Conservation (phyloP, 2,797 vertebrate genomes). For the Microctenopoma steveboyesi region DNA sequence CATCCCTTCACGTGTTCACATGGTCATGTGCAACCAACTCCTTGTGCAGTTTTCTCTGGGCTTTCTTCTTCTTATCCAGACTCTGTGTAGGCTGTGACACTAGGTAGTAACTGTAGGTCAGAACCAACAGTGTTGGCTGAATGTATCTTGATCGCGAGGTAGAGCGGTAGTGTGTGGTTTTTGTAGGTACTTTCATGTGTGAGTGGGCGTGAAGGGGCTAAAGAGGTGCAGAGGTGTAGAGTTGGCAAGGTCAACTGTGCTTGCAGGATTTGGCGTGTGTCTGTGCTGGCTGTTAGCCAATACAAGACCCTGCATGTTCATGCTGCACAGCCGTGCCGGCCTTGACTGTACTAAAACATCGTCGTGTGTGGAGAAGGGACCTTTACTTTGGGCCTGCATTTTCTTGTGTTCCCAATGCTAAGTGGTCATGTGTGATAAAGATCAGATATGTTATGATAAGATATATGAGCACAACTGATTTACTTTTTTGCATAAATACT, state of each 20-base stretch:
- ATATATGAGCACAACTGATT: neutral
- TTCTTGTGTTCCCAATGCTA: neutral
- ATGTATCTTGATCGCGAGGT: neutral
- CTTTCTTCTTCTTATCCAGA: slow-evolving; percentile 37
- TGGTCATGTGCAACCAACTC: slow-evolving; percentile 8
- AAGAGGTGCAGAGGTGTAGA: slow-evolving; percentile 34
- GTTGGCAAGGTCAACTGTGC: slow-evolving; percentile 39
- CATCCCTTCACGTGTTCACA: slow-evolving; percentile 8
- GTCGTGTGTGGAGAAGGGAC: neutral
- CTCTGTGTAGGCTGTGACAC: slow-evolving; percentile 22
- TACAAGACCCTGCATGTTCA: slow-evolving; percentile 55
- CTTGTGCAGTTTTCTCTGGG: slow-evolving; percentile 18
- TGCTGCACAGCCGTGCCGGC: slow-evolving; percentile 28
- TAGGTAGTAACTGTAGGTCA: slow-evolving; percentile 33
- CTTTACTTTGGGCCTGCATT: neutral
- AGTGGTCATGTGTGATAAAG: neutral
- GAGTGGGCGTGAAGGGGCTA: slow-evolving; percentile 21
- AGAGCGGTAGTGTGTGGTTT: slow-evolving; percentile 7
- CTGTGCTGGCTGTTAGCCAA: slow-evolving; percentile 34
- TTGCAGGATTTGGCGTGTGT: slow-evolving; percentile 47
- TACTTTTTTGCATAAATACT: neutral
- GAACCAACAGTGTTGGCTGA: slow-evolving; percentile 39
- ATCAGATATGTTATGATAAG: neutral
- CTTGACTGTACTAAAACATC: neutral
- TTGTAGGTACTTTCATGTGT: slow-evolving; percentile 12